Conservation (phyloP, 1,140 invertebrate genomes). For the Drosophila grimshawi region DNA sequence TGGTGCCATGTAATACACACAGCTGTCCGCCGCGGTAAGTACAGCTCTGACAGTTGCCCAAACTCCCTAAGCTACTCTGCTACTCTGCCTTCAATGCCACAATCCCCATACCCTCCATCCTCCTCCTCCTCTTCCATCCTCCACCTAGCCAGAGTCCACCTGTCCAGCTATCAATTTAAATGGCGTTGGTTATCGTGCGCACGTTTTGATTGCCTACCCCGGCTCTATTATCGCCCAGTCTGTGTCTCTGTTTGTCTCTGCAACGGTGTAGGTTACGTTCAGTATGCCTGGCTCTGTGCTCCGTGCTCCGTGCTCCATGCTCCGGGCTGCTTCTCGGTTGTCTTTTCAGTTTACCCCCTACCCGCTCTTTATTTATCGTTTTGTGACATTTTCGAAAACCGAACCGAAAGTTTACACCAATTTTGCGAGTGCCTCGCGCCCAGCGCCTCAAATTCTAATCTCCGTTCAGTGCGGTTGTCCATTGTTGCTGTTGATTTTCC, state of each 20-base stretch:
- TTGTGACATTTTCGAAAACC: slow-evolving; percentile 68
- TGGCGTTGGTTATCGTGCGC: slow-evolving; percentile 73
- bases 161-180: slow-evolving; percentile 74
- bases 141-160: slow-evolving; percentile 46
- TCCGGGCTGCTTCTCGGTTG: background rate
- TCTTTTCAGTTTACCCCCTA: background rate
- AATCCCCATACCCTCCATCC: background rate
- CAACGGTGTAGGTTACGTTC: no score
- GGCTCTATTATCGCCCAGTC: slow-evolving; percentile 64
- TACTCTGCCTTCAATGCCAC: background rate
- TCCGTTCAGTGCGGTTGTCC: slow-evolving; percentile 58
- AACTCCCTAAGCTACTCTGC: slow-evolving; percentile 5
- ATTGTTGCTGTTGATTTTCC: slow-evolving; percentile 35
- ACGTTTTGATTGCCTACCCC: slow-evolving; percentile 76
- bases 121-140: background rate
- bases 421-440: slow-evolving; percentile 58
- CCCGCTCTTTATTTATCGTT: slow-evolving; percentile 66
- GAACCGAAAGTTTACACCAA: slow-evolving; percentile 62
- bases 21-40: slow-evolving; percentile 94
- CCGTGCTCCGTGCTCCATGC: background rate
- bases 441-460: slow-evolving; percentile 66
- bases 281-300: slow-evolving; percentile 1
- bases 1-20: slow-evolving; percentile 93
- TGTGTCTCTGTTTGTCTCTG: slow-evolving; percentile 5
- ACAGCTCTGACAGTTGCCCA: slow-evolving; percentile 46